Conservation (phyloP, 2,113 vertebrate genomes). For the Todiramphus chloris region DNA sequence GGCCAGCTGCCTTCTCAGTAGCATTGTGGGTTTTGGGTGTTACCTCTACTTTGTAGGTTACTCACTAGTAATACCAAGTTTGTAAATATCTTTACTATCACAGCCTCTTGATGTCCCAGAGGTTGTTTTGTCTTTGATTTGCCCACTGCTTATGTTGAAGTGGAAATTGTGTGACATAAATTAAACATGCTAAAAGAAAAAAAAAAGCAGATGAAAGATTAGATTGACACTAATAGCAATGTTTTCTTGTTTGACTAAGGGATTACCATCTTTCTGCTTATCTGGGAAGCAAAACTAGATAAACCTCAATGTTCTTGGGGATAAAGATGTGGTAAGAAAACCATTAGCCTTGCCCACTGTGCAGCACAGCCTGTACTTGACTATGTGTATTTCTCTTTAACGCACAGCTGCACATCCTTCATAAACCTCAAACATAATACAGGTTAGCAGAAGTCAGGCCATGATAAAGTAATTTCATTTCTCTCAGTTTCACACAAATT, state of each 20-base stretch:
- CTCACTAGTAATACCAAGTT: rapidly evolving
- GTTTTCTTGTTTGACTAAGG: not conserved
- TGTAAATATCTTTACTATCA: not conserved
- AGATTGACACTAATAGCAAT: not conserved
- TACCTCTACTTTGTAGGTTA: not conserved
- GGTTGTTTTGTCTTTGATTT: not conserved
- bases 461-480: not conserved
- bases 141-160: not conserved
- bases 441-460: not conserved
- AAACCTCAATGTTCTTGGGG: not conserved
- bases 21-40: not conserved
- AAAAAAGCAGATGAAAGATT: not conserved
- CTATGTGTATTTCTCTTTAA: not conserved
- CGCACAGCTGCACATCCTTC: not conserved
- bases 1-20: not conserved
- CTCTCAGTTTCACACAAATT: not conserved
- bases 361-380: not conserved
- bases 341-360: not conserved
- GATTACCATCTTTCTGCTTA: not conserved
- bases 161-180: not conserved
- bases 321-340: not conserved
- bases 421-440: not conserved
- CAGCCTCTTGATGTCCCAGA: not conserved
- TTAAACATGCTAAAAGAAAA: not conserved
- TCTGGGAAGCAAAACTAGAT: not conserved